Conservation (phyloP, 2,113 vertebrate genomes). For the Holacanthus passer region DNA sequence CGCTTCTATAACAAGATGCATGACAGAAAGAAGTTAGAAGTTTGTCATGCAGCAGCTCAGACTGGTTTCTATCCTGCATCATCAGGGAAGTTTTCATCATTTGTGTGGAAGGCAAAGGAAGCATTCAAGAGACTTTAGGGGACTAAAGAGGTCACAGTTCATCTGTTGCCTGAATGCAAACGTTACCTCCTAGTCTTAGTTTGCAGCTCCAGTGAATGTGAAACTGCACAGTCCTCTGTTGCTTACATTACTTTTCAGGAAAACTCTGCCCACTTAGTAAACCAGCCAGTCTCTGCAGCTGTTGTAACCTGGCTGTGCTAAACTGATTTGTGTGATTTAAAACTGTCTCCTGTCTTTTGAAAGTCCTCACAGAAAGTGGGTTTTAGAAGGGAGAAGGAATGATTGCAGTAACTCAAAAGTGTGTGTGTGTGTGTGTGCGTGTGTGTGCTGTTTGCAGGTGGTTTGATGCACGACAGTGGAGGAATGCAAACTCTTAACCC, state of each 20-base stretch:
- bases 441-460: neutral
- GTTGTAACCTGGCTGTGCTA: neutral
- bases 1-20: neutral
- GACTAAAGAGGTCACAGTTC: neutral
- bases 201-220: conserved; percentile 12
- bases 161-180: conserved; percentile 21
- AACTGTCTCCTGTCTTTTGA: neutral
- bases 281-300: neutral
- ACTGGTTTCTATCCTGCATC: neutral
- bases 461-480: neutral
- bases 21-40: neutral
- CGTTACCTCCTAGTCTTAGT: neutral
- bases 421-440: too few species aligned
- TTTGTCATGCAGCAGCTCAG: neutral
- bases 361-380: neutral
- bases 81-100: neutral
- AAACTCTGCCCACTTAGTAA: neutral
- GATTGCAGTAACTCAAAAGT: too few species aligned
- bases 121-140: neutral
- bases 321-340: neutral
- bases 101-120: neutral
- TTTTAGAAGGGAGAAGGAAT: neutral
- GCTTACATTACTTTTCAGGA: conserved; percentile 25
- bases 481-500: neutral
- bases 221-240: conserved; percentile 21